Evolutionary conservation across 1,140 invertebrate species (phyloP), one percentile per base, ranked within the genome.

Genomic region (Drosophila pseudoananassae): DNA sequence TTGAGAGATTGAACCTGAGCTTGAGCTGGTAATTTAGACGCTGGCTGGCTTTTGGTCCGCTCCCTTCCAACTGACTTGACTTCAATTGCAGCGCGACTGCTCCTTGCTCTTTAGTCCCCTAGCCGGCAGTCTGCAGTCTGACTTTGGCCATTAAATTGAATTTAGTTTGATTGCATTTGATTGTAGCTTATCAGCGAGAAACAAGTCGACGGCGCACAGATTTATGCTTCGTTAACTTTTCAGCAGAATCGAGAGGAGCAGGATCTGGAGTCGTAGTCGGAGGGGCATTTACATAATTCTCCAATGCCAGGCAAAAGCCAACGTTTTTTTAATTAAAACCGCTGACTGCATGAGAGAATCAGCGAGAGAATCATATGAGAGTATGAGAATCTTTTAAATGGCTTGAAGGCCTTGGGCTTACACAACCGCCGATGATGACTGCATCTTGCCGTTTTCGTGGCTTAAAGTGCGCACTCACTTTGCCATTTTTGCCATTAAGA

Each of bases 141-240:
- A 54, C 63, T 54, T 75, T 71, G 36, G 47, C 65, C 75, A 88
- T 87, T 83, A 78, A 78, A 78, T 82, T 87, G 83, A 88, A 79
- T 88, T 88, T 79, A 79, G 78, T 89, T 88, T 88, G 83, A 88
- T 88, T 83, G 83, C 83, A 83, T 88, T 88, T 88, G 83, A 88
- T 88, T 88, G 83, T 88, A 78, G 83, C 83, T 88, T 88, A 88
- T 88, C 83, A 88, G 83, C 73, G 40, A 17, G 40, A 15, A 17
- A 14, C 40, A 43, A 43, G 40, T 3, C 40, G 55, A 79, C 23
- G 52, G 43, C 33, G 54, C 58, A 50, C 51, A 80, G 72, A 88
- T 79, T 88, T 88, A 88, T 88, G 83, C 83, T 83, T 88, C 84
- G 83, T 89, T 88, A 88, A 60, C 51, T 81, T 61, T 83, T 68